A percentile compares a stretch with the other conserved stretches of the same genome.
Conservation (phyloP, 2,888 invertebrate species). For the Pimpla rufipes region DNA sequence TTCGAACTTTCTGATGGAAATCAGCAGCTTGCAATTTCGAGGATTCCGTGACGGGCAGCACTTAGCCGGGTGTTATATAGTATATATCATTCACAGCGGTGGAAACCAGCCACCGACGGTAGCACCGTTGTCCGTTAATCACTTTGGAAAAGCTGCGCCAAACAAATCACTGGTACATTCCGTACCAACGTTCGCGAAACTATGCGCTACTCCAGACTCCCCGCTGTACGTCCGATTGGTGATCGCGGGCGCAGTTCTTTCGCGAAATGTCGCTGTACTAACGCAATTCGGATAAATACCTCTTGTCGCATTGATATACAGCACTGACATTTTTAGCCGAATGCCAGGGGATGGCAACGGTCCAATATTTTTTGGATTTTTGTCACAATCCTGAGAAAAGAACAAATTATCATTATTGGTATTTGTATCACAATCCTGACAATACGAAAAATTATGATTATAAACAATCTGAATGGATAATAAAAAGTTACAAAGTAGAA, state of each 20-base stretch:
- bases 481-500: too few species aligned
- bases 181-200: conserved; percentile 56
- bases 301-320: conserved; percentile 1
- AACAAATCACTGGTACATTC: conserved; percentile 75
- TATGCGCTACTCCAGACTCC: conserved; percentile 34
- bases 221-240: conserved; percentile 71
- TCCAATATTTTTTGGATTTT: conserved; percentile 72
- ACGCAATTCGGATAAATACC: conserved; percentile 27
- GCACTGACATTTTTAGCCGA: conserved; percentile 56
- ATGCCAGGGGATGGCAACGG: background rate
- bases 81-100: conserved; percentile 68
- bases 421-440: too few species aligned
- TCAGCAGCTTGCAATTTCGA: conserved; percentile 76
- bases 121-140: conserved; percentile 77
- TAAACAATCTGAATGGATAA: background rate
- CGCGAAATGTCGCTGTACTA: conserved; percentile 42
- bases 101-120: conserved; percentile 68
- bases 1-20: conserved; percentile 82
- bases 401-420: background rate
- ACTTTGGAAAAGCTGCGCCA: conserved; percentile 75
- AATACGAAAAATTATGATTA: background rate
- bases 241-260: conserved; percentile 21
- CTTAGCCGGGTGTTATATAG: conserved; percentile 70
- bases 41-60: conserved; percentile 81
- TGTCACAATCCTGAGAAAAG: background rate